Conservation (phyloP, 2,888 invertebrate genomes). For the Papilio demoleus region DNA sequence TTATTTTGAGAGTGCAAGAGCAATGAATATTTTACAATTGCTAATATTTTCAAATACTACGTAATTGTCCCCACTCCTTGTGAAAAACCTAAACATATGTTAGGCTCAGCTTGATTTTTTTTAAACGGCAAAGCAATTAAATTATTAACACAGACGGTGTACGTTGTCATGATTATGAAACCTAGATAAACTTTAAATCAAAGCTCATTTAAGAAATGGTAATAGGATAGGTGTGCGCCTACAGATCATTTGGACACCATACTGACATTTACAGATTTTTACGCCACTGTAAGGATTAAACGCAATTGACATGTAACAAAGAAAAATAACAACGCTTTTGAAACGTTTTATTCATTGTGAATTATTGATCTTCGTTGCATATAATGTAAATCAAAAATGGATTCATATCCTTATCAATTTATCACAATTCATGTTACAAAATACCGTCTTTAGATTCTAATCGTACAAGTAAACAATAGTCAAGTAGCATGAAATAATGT, state of each 20-base stretch:
- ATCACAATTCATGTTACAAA: conserved; percentile 16
- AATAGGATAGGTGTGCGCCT: background rate
- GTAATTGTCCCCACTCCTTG: too few relatives aligned
- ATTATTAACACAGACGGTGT: background rate
- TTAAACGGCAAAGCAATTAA: too few relatives aligned
- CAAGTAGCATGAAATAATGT: conserved; percentile 12
- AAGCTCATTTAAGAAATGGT: too few relatives aligned
- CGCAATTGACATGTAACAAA: background rate
- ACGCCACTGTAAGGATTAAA: background rate
- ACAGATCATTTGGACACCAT: background rate
- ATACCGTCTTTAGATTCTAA: conserved; percentile 15
- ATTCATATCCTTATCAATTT: conserved; percentile 2
- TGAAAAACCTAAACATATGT: too few relatives aligned
- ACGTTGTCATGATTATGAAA: background rate
- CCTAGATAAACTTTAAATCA: background rate
- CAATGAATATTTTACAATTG: background rate
- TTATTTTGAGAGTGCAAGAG: background rate
- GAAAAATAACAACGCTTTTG: background rate
- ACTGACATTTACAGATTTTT: background rate
- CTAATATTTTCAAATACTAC: background rate
- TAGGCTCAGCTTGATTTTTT: too few relatives aligned
- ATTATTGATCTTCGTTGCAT: background rate
- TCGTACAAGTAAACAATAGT: conserved; percentile 20
- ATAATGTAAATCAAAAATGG: background rate
- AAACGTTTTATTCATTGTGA: background rate